A percentile compares a stretch with the other conserved stretches of the same genome.
Evolutionary conservation across 2,797 vertebrate genomes (phyloP).

Genomic region (Columba guinea): DNA sequence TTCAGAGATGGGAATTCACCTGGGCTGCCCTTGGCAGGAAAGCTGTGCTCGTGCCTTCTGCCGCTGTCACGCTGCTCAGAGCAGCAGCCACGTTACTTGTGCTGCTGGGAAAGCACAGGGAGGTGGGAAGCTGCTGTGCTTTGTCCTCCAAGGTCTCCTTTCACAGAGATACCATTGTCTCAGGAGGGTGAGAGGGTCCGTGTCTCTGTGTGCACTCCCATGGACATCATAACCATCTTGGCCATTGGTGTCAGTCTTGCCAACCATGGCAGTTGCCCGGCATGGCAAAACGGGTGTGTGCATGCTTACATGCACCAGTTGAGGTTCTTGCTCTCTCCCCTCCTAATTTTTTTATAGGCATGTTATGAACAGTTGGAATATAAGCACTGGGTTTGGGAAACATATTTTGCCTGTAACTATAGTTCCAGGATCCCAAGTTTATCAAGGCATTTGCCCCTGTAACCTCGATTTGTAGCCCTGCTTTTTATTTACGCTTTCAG

Average conservation of each 20-base stretch:
- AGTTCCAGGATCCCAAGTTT: not conserved
- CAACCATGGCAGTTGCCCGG: not conserved
- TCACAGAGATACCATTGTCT: not conserved
- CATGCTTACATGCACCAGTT: not conserved
- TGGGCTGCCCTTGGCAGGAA: not conserved
- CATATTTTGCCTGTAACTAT: not conserved
- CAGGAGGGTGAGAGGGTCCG: not conserved
- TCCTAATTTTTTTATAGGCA: not conserved
- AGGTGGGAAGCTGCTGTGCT: not conserved
- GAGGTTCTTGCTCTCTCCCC: not conserved
- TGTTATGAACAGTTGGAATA: not conserved
- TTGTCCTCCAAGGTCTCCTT: not conserved
- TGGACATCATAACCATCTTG: not conserved
- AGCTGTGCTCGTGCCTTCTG: not conserved
- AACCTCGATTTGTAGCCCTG: not conserved
- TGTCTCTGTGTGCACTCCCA: not conserved
- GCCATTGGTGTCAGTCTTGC: not conserved
- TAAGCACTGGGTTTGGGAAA: not conserved
- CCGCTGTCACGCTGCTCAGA: not conserved
- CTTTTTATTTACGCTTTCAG: not conserved
- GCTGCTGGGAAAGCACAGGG: not conserved
- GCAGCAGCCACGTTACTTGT: rapidly evolving
- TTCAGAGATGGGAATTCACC: not conserved
- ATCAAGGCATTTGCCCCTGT: not conserved
- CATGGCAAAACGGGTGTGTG: not conserved